Conservation (phyloP, 2,888 invertebrate genomes). For the Schizotus pectinicornis region DNA sequence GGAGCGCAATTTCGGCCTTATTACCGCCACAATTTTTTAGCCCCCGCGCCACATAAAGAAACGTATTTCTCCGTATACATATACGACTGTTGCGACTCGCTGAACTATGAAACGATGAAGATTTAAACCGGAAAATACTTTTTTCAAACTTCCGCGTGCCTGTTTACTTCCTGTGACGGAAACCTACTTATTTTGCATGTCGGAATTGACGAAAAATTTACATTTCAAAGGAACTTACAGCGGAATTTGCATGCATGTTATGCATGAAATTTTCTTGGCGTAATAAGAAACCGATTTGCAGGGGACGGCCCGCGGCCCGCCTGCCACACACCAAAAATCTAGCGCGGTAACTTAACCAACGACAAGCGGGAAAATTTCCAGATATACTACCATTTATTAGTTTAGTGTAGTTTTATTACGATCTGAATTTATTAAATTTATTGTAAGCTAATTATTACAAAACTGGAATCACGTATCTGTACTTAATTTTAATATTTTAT, state of each 20-base stretch:
- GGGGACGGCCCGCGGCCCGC: neutral
- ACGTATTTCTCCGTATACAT: neutral
- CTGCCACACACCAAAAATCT: no score
- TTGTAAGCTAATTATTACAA: no score
- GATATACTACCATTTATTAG: no score
- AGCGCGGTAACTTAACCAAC: no score
- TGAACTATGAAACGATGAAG: constrained; percentile 50
- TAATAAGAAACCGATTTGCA: constrained; percentile 11
- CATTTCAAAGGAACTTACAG: constrained; percentile 46
- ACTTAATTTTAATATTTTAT: no score
- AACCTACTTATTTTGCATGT: constrained; percentile 51
- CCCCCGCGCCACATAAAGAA: neutral
- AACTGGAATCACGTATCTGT: no score
- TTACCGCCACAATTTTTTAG: neutral
- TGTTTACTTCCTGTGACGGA: constrained; percentile 50
- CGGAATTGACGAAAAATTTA: constrained; percentile 49
- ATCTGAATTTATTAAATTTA: no score
- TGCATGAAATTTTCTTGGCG: constrained; percentile 21
- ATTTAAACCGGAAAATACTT: constrained; percentile 53
- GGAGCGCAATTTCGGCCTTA: neutral
- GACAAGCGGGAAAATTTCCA: no score
- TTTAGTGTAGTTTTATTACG: no score
- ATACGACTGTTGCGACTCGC: neutral
- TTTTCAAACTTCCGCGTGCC: constrained; percentile 47
- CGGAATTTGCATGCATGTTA: constrained; percentile 28